A percentile compares a stretch with the other conserved stretches of the same genome.
phyloP scores from a whole-genome alignment of 2,113 vertebrate species.

The Corynorhinus townsendii region DNA sequence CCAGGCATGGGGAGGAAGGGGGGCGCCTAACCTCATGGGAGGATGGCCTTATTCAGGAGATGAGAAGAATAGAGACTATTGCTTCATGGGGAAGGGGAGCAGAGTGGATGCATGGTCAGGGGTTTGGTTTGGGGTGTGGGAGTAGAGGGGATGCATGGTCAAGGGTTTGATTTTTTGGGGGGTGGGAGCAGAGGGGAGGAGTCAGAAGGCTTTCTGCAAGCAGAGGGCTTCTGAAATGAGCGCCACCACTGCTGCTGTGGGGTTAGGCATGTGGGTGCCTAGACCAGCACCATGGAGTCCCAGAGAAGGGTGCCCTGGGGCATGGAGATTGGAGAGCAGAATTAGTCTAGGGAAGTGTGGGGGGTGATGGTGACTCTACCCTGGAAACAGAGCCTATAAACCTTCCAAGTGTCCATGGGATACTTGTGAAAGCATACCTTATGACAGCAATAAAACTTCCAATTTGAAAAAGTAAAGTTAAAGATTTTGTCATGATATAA shows the following conservation, averaged over 20 bases:
- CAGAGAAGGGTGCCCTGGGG: neutral
- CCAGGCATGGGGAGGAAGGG: neutral
- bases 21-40: neutral
- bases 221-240: neutral
- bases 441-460: neutral
- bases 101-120: neutral
- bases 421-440: neutral
- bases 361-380: neutral
- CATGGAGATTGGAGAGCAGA: neutral
- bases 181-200: neutral
- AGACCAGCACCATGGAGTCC: fast-evolving
- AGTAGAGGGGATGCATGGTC: neutral
- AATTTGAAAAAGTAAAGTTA: neutral
- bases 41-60: neutral
- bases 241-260: too few relatives aligned
- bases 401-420: neutral
- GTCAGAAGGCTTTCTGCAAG: neutral
- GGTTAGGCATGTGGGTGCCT: too few relatives aligned
- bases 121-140: neutral
- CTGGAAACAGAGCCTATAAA: neutral
- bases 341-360: too few relatives aligned
- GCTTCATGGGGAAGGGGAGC: neutral
- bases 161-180: neutral
- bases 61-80: neutral
- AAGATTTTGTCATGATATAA: neutral